Evolutionary conservation across 1,140 invertebrate genomes (phyloP), one percentile per base, ranked within the genome.

Genomic region (Zaprionus ghesquierei): DNA sequence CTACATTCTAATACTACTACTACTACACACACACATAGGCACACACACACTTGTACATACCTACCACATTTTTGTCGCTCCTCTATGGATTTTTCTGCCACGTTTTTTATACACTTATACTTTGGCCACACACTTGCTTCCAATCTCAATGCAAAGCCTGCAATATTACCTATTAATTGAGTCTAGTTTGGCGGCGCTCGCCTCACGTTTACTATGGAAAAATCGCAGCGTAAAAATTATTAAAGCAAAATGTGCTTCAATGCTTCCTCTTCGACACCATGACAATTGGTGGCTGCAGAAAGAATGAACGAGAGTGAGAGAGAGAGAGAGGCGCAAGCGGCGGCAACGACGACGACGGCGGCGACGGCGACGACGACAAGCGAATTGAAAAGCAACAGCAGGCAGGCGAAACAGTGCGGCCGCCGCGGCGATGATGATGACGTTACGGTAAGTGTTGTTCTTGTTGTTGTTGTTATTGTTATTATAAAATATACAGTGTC

Each of bases 71-170:
- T 87, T 87, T 85, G 75, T 68, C 61, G 51, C 68, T 69, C 53
- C 68, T 76, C 69, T 76, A 72, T 87, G 31, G 55, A 87, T 89
- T 87, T 89, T 87, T 89, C 82, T 75, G 84, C 77, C 85, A 87
- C 82, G 82, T 87, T 87, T 87, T 87, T 89, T 69, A 77, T 69
- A 69, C 38, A 70, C 59, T 87, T 84, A 44, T 75, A 66, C 6
- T 66, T 71, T 56, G 66, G 31, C 22, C 69, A 82, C 46, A 56
- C 46, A 35, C 46, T 29, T 51, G 69, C 27, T 77, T 77, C 79
- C 63, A 55, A 68, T 74, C 60, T 53, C 55, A 79, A 87, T 75
- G 74, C 69, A 31, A 41, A 72, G 84, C 55, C 79, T 33, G 50
- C 25, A 68, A 60, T 50, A 58, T 84, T 74, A 62, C 49, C 79